phyloP scores from a whole-genome alignment of 2,888 invertebrate species.

The Matsumyia berberina region DNA sequence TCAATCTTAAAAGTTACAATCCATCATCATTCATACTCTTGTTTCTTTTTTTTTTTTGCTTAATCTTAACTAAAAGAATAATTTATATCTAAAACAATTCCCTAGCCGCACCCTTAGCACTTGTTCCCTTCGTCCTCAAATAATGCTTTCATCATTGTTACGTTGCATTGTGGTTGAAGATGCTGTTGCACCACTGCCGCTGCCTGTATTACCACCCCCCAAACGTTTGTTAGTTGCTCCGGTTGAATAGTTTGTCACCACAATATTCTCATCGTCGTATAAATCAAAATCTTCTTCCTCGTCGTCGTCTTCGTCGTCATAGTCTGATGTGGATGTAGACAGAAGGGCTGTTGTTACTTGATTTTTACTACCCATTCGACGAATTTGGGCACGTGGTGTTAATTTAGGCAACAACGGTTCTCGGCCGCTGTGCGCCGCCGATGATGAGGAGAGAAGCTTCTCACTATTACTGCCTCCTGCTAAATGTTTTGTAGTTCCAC shows the following conservation, averaged over 20 bases:
- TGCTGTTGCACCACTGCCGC: constrained; percentile 77
- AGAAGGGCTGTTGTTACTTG: constrained; percentile 86
- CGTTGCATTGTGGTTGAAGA: constrained; percentile 81
- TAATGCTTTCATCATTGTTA: constrained; percentile 83
- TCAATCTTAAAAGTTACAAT: constrained; percentile 55
- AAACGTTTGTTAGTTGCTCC: constrained; percentile 70
- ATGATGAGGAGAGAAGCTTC: constrained; percentile 71
- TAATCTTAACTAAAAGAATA: constrained; percentile 74
- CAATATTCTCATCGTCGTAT: constrained; percentile 84
- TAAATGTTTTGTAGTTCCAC: constrained; percentile 81
- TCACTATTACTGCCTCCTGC: constrained; percentile 78
- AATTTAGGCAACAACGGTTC: constrained; percentile 86
- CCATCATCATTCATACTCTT: constrained; percentile 34
- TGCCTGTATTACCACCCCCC: constrained; percentile 66
- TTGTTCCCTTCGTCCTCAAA: constrained; percentile 84
- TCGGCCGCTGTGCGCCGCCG: constrained; percentile 82
- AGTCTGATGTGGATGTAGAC: constrained; percentile 87
- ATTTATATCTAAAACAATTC: constrained; percentile 77
- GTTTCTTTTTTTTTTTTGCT: constrained; percentile 8
- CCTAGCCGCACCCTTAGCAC: constrained; percentile 74
- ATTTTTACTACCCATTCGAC: constrained; percentile 86
- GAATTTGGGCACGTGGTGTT: constrained; percentile 86
- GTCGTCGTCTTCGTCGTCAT: constrained; percentile 80
- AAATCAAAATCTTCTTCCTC: constrained; percentile 84
- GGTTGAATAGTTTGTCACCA: constrained; percentile 80